Evolutionary conservation across 2,888 invertebrate genomes (phyloP).

Genomic region (Leptinotarsa tumamoca): DNA sequence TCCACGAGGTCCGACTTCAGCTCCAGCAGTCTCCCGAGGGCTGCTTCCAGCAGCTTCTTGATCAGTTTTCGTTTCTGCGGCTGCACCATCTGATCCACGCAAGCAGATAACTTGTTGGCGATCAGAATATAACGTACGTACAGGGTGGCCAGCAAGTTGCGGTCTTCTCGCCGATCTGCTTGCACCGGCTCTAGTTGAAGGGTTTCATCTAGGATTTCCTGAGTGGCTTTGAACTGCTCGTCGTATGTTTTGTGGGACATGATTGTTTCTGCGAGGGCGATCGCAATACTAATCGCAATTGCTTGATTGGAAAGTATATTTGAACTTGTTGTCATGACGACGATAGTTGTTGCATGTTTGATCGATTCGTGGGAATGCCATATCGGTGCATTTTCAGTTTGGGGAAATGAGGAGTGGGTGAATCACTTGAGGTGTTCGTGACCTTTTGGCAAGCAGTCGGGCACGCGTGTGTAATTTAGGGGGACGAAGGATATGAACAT

Average conservation of each 20-base stretch:
- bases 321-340: neutral
- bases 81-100: constrained; percentile 92
- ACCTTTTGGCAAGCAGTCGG: too few relatives aligned
- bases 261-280: constrained; percentile 1
- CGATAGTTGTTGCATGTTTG: constrained; percentile 9
- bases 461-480: too few relatives aligned
- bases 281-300: neutral
- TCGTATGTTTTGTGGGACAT: constrained; percentile 85
- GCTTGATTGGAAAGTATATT: neutral
- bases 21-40: constrained; percentile 87
- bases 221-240: constrained; percentile 75
- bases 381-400: neutral
- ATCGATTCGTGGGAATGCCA: neutral
- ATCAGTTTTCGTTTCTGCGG: constrained; percentile 92
- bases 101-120: constrained; percentile 79
- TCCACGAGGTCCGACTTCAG: constrained; percentile 90
- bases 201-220: constrained; percentile 75
- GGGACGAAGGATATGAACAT: too few relatives aligned
- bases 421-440: neutral
- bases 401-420: neutral
- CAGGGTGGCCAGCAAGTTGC: constrained; percentile 75
- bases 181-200: constrained; percentile 72
- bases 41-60: constrained; percentile 77
- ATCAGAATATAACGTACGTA: constrained; percentile 86
- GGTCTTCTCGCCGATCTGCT: constrained; percentile 73